phyloP scores from a whole-genome alignment of 2,113 vertebrate species.

The Xyrauchen texanus region DNA sequence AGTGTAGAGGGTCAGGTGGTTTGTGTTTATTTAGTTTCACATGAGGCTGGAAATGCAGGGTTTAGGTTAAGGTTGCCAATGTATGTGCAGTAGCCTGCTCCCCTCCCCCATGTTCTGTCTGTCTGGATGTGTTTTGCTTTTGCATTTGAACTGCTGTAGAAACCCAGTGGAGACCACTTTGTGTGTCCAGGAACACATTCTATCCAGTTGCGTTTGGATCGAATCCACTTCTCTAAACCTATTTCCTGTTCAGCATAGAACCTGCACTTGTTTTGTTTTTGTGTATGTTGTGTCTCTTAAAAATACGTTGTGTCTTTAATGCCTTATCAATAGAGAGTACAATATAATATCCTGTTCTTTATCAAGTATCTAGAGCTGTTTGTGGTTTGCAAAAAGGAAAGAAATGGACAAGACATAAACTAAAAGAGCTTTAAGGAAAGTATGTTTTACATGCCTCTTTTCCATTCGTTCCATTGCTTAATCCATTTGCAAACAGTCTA shows the following conservation, averaged over 20 bases:
- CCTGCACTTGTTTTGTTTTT: no score
- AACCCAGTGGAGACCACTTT: constrained; percentile 31
- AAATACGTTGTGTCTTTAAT: no score
- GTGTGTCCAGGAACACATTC: constrained; percentile 26
- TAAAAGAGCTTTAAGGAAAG: neutral
- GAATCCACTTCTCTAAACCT: neutral
- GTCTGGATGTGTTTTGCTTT: constrained; percentile 49
- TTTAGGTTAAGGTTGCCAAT: constrained; percentile 28
- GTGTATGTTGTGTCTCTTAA: no score
- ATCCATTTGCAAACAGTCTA: constrained; percentile 20
- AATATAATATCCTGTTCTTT: neutral
- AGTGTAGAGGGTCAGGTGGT: neutral
- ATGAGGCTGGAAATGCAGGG: neutral
- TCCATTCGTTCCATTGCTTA: neutral
- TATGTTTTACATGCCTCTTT: neutral
- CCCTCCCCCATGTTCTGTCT: constrained; percentile 47
- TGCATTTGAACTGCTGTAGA: constrained; percentile 12
- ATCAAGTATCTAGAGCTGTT: neutral
- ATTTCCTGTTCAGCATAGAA: constrained; percentile 28
- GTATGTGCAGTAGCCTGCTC: constrained; percentile 14
- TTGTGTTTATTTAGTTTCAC: constrained; percentile 18
- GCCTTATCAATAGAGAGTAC: no score
- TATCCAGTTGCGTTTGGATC: constrained; percentile 1
- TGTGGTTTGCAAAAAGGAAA: no score
- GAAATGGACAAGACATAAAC: neutral